Conservation (phyloP, 2,113 vertebrate genomes). For the Panurus biarmicus region DNA sequence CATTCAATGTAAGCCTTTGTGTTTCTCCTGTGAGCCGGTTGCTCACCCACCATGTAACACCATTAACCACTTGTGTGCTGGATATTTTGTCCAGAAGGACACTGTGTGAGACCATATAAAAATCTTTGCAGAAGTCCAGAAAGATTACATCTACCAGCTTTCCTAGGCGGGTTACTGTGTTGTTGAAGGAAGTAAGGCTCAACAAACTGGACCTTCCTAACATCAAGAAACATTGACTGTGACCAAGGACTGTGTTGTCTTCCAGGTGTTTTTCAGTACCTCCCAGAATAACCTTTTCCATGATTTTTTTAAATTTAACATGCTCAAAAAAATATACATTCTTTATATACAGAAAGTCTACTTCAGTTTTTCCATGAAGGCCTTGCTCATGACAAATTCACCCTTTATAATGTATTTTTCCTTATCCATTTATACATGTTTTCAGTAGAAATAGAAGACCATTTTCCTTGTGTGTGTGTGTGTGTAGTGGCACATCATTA, state of each 20-base stretch:
- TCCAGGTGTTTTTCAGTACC: neutral
- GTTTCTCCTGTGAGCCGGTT: accelerated
- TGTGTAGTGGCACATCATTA: neutral
- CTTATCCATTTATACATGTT: neutral
- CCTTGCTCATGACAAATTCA: neutral
- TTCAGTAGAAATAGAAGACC: neutral
- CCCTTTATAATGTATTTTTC: neutral
- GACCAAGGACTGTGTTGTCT: neutral
- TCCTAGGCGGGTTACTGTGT: neutral
- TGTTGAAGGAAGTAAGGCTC: neutral
- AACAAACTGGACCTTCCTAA: neutral
- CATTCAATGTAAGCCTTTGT: no score
- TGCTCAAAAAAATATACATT: neutral
- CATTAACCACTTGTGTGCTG: neutral
- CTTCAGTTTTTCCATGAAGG: neutral
- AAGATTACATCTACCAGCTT: neutral
- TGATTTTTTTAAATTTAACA: neutral
- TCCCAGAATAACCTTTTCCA: neutral
- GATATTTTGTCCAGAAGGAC: neutral
- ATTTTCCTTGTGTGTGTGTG: neutral
- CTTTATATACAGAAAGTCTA: neutral
- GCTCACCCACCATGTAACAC: neutral
- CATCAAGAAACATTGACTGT: neutral
- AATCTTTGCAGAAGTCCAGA: neutral
- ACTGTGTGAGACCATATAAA: neutral